Evolutionary conservation across 1,140 invertebrate genomes (phyloP), one percentile per base, ranked within the genome.

Genomic region (Hylaeus anthracinus): DNA sequence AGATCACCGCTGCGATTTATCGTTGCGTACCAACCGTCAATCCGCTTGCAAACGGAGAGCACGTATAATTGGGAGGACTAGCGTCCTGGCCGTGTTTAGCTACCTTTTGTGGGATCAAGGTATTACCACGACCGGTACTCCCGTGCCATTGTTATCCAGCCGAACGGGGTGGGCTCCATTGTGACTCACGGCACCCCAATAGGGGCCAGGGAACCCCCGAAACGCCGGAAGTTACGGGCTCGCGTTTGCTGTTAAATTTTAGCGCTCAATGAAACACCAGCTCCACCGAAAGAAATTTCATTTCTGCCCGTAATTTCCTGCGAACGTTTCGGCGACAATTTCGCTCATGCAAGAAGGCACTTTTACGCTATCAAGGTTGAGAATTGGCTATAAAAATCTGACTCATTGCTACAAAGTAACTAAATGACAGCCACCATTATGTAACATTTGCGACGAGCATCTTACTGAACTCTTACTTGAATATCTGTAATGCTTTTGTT

Each of bases 41-140:
- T 76, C 45, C 65, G 64, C 37, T 76, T 64, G 73, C 51, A 48
- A 81, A 67, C 48, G 64, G n/a, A 51, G 64, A 67, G 60, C 63
- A 67, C 55, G 83, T 88, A 88, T 89, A 90, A 90, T 90, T 90
- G 88, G 87, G 81, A 88, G 85, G 87, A 79, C 82, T 69, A 86
- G 82, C 85, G 86, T 84, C 87, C 79, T 84, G 82, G 63, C 81
- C 66, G 77, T 79, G 84, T 89, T 88, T 80, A 81, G 79, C 86
- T 88, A 84, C 86, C 88, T 80, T 90, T 89, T 89, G 88, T 88
- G 82, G 88, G 90, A 90, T 90, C 87, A 90, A 89, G 85, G 89
- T 84, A 90, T 90, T 90, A 89, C 84, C 48, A 67, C 41, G 76
- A 74, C 37, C 82, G 75, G 69, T 45, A 60, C 72, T 69, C 65